phyloP scores from a whole-genome alignment of 2,888 invertebrate species.

The Plagodis dolabraria region DNA sequence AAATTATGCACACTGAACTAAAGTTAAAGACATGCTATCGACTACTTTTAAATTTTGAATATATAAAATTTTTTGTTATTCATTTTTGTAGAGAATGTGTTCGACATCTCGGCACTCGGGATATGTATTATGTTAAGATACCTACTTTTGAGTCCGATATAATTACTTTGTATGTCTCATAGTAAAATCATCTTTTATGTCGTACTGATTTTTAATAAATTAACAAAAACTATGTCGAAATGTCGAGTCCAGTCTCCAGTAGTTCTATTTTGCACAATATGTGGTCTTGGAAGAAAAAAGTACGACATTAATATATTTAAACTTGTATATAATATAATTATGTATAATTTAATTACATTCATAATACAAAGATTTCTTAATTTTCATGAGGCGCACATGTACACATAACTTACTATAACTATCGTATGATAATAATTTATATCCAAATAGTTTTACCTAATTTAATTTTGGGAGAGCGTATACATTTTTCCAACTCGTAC shows the following conservation, averaged over 20 bases:
- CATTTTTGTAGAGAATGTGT: conserved; percentile 57
- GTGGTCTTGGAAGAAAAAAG: conserved; percentile 79
- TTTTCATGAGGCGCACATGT: conserved; percentile 81
- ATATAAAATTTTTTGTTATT: conserved; percentile 78
- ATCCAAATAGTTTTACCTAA: conserved; percentile 82
- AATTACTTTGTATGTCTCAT: conserved; percentile 23
- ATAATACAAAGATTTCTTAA: conserved; percentile 83
- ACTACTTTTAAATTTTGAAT: conserved; percentile 82
- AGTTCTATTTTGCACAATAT: conserved; percentile 70
- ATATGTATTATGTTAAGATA: conserved; percentile 73
- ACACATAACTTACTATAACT: conserved; percentile 79
- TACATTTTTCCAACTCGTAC: conserved; percentile 80
- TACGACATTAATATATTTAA: conserved; percentile 73
- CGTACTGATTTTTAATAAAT: conserved; percentile 40
- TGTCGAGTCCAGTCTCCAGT: conserved; percentile 65
- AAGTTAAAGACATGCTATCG: conserved; percentile 75
- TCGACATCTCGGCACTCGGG: conserved; percentile 76
- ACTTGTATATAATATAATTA: conserved; percentile 78
- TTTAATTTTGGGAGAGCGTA: conserved; percentile 82
- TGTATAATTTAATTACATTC: conserved; percentile 83
- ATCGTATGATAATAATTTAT: conserved; percentile 79
- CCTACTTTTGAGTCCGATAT: conserved; percentile 44
- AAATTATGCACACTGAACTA: conserved; percentile 75
- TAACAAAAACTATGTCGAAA: conserved; percentile 62
- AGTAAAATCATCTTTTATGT: conserved; percentile 24